These are phyloP conservation scores for Calyptommatus sinebrachiatus DNA, from an alignment of 2,113 vertebrate genomes.

Conservation along the genomic window DNA sequence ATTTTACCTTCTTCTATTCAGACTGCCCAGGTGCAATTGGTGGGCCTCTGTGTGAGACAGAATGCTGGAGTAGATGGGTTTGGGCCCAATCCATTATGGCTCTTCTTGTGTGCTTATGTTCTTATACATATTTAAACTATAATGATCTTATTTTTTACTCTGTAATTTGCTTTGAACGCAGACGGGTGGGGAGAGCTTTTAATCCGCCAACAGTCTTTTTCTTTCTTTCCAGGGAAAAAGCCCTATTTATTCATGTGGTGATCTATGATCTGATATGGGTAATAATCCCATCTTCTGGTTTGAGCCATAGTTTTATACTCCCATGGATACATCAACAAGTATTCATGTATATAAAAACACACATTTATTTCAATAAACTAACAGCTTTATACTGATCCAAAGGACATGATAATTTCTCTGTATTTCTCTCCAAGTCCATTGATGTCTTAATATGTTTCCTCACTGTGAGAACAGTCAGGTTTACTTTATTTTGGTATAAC, in stretches of 20 bases:
- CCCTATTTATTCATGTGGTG: background rate
- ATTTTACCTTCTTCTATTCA: too few relatives aligned
- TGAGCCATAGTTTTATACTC: background rate
- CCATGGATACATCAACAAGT: too few relatives aligned
- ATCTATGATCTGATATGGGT: background rate
- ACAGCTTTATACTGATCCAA: background rate
- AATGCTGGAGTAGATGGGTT: too few relatives aligned
- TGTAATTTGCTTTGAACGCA: background rate
- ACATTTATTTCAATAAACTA: constrained; percentile 3
- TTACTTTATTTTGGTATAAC: background rate
- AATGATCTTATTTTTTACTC: too few relatives aligned
- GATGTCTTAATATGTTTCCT: constrained; percentile 21
- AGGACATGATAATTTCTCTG: background rate
- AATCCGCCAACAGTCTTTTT: background rate
- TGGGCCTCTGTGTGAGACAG: too few relatives aligned
- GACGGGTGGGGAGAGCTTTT: background rate
- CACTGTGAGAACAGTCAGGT: background rate
- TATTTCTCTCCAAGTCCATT: background rate
- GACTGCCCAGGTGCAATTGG: too few relatives aligned
- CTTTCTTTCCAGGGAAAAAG: background rate
- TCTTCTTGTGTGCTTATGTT: too few relatives aligned
- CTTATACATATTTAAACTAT: too few relatives aligned
- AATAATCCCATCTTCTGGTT: background rate
- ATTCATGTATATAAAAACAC: background rate
- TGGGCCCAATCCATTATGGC: too few relatives aligned